Base-by-base conservation (phyloP, 2,797 vertebrate genomes). In the Neoniphon sammara region DNA sequence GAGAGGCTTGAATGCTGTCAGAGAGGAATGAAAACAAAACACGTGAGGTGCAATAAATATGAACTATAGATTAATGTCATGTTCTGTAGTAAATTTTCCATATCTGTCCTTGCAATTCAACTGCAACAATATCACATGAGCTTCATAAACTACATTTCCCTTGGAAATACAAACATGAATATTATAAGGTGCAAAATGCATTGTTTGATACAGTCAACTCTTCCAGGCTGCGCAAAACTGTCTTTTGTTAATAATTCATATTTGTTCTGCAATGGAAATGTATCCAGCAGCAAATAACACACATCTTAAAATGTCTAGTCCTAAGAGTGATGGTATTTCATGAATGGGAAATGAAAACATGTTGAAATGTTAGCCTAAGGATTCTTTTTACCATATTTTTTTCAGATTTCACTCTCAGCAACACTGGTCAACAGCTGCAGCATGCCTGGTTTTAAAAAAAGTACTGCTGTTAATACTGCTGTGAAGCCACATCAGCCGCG, bases 91-190 rank as follows among this genome's bases (percentile, higher is more conserved):
- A 93, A 93, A 94, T 93, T 77, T 84, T 79, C 91, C 86, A 86
- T 87, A 82, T 91, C 91, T 93, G 93, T 94, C 93, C 94, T 97
- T 95, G 94, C 95, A 96, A 95, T 94, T 96, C 94, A 95, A 95
- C 93, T 94, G 94, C 94, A 92, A 93, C 91, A 95, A 93, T 95
- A 94, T 93, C 92, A 86, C 91, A 93, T 96, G 93, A 94, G 85
- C 92, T 90, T 94, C 92, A 95, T 94, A 93, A 91, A 91, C 92
- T 92, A 94, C 93, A 89, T 92, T 93, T 94, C 94, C 93, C 91
- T 95, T 93, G 94, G 94, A 95, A 94, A 95, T 95, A 96, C 93
- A 94, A 94, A 94, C 93, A 93, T 90, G 92, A 92, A 93, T 94
- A 92, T 91, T 90, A 89, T 93, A 92, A 93, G 93, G 93, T 94